Evolutionary conservation across 2,888 invertebrate genomes (phyloP).

Genomic region (Spialia ferax): DNA sequence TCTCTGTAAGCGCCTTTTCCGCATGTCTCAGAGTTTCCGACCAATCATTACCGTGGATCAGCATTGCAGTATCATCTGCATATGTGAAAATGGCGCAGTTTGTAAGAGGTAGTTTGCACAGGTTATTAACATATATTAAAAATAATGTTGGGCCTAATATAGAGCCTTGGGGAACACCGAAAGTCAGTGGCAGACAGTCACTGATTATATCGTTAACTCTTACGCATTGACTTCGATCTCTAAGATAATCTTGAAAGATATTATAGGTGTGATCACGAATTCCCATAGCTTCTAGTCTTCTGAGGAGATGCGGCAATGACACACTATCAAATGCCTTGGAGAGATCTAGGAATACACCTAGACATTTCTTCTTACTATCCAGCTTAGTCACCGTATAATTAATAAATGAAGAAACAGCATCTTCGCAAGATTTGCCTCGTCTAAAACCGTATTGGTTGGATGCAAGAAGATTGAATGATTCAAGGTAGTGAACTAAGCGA

Average conservation of each 20-base stretch:
- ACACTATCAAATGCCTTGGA: conserved; percentile 40
- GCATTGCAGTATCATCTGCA: conserved; percentile 17
- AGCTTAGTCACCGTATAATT: conserved; percentile 21
- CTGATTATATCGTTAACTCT: conserved; percentile 14
- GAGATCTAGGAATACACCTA: conserved; percentile 38
- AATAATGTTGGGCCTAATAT: conserved; percentile 15
- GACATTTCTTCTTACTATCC: conserved; percentile 30
- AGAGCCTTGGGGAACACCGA: conserved; percentile 17
- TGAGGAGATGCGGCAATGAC: conserved; percentile 22
- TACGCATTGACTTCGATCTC: conserved; percentile 12
- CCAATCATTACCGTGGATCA: conserved; percentile 16
- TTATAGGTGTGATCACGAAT: background rate
- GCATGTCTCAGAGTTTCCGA: conserved; percentile 3
- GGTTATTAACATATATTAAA: conserved; percentile 16
- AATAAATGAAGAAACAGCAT: conserved; percentile 30
- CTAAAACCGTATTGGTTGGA: conserved; percentile 35
- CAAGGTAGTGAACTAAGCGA: conserved; percentile 29
- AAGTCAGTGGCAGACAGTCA: background rate
- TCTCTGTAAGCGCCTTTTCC: background rate
- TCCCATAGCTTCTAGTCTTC: conserved; percentile 1
- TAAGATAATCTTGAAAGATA: conserved; percentile 4
- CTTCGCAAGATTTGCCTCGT: conserved; percentile 19
- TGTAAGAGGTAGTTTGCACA: background rate
- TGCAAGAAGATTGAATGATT: conserved; percentile 18
- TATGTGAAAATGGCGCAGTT: conserved; percentile 5